Percentiles rank a stretch among this genome's conserved stretches.
Evolutionary conservation across 2,888 invertebrate genomes (phyloP).

Genomic region (Nemurella pictetii): DNA sequence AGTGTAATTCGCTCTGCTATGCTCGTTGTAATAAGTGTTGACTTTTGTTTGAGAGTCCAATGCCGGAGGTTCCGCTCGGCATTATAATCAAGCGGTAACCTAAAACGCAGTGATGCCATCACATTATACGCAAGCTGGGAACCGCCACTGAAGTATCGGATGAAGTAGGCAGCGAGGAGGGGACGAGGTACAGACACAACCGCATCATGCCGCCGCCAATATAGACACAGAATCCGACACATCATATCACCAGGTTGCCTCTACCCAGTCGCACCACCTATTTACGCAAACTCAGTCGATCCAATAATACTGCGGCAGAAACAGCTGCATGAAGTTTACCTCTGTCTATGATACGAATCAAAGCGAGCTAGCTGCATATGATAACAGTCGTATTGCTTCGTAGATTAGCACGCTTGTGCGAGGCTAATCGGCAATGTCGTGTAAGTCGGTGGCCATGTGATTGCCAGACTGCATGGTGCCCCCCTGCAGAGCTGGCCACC

Average conservation of each 20-base stretch:
- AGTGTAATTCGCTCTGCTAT: background rate
- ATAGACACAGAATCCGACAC: background rate
- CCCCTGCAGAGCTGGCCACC: background rate
- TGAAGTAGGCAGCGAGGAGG: no score
- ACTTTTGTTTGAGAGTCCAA: background rate
- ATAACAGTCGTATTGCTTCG: background rate
- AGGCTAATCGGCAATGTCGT: background rate
- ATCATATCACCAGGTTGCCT: background rate
- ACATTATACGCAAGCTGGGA: background rate
- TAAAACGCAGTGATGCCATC: background rate
- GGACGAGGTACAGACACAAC: background rate
- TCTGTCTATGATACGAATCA: background rate
- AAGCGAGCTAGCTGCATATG: background rate
- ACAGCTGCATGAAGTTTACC: background rate
- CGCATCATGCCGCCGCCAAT: background rate
- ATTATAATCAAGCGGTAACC: background rate
- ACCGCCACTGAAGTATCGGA: background rate
- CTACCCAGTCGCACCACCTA: background rate
- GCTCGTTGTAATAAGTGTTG: background rate
- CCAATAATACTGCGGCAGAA: background rate
- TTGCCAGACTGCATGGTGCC: background rate
- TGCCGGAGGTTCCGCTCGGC: background rate
- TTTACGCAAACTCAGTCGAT: background rate
- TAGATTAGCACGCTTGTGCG: background rate
- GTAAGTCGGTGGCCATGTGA: background rate